phyloP scores from a whole-genome alignment of 2,888 invertebrate species.

The Tinea semifulvella region DNA sequence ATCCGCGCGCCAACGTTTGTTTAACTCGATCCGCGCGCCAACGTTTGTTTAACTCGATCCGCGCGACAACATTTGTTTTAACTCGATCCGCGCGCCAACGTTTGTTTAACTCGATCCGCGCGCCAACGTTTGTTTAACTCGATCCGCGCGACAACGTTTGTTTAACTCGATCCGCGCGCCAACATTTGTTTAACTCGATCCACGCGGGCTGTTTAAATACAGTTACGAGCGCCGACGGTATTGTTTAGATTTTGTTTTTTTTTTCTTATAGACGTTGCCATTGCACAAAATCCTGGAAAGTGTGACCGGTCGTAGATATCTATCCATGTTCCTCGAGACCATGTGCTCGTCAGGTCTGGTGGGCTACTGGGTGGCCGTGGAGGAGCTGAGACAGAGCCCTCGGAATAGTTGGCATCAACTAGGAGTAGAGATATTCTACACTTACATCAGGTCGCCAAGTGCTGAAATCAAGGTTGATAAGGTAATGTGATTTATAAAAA shows the following conservation, averaged over 20 bases:
- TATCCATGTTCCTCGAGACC: constrained; percentile 83
- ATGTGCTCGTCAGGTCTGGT: constrained; percentile 85
- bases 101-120: too few species aligned
- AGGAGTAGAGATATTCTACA: constrained; percentile 92
- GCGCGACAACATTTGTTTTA: too few species aligned
- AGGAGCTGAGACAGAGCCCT: constrained; percentile 81
- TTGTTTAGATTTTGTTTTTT: constrained; percentile 16
- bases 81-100: too few species aligned
- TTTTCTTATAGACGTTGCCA: constrained; percentile 69
- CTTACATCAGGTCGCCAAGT: constrained; percentile 82
- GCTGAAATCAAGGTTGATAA: constrained; percentile 86
- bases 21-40: too few species aligned
- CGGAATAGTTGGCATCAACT: constrained; percentile 84
- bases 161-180: too few species aligned
- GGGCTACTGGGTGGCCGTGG: constrained; percentile 87
- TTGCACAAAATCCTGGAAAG: constrained; percentile 79
- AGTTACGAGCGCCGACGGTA: too few species aligned
- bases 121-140: too few species aligned
- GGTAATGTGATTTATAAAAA: constrained; percentile 29
- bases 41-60: too few species aligned
- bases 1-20: too few species aligned
- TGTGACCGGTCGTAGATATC: constrained; percentile 80
- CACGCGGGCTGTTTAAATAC: too few species aligned
- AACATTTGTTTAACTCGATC: too few species aligned
- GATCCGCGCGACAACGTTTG: too few species aligned